Evolutionary conservation across 2,888 invertebrate species (phyloP), one percentile per base, ranked within the genome.

Genomic region (Branchellion lobata): DNA sequence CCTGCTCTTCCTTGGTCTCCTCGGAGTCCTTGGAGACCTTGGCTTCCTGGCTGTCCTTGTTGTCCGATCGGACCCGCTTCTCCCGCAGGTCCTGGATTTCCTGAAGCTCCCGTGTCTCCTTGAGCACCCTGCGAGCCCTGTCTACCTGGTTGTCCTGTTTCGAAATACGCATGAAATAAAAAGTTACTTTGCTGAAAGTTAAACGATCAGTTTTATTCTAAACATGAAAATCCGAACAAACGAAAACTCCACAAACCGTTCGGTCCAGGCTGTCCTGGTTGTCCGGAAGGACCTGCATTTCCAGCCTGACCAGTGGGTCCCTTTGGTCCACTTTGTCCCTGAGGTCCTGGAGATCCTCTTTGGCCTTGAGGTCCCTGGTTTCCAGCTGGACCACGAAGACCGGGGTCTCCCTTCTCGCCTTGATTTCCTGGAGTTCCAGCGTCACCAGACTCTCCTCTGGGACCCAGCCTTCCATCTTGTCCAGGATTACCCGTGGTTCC

Each of bases 321-420:
- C 65, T 61, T n/a, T 8, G 36, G 53, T 53, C 75, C 75, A 11
- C 27, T 24, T 29, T 75, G 75, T 1, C 75, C 75, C 51, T 75
- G 75, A 1, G 57, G 18, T 57, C 77, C 77, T 34, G 61, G 61
- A 24, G 21, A 24, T 18, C 61, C 61, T 57, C n/a, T 8, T 57
- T 57, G 61, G 8, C 61, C 61, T 57, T 57, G 61, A 18, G 61
- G 61, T 18, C 61, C 36, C 21, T 3, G 18, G n/a, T 51, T 78
- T 78, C 82, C 84, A n/a, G 71, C 72, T 29, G 81, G 76, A 61
- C 83, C 84, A 77, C 77, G 76, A 31, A 76, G 77, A 53, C 83
- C 86, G 11, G 75, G 47, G 85, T 94, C 95, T 0, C 92, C 88
- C 72, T 34, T 36, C 11, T 53, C 47, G 29, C 81, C 81, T 47